These are phyloP conservation scores for Halcyon senegalensis DNA, from an alignment of 2,113 vertebrate species.

Conservation along the genomic window DNA sequence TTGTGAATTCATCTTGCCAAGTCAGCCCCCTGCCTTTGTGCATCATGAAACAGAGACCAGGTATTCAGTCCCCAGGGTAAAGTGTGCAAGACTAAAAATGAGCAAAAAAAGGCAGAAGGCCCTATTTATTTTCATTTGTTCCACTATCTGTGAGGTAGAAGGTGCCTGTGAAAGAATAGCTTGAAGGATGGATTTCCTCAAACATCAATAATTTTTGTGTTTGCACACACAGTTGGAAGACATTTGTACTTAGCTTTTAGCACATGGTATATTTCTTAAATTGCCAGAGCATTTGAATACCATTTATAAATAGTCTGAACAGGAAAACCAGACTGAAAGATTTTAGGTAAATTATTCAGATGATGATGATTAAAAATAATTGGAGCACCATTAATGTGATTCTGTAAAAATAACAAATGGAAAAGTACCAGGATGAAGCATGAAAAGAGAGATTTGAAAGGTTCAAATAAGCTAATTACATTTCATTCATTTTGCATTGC, in stretches of 20 bases:
- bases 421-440: not conserved
- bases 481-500: not conserved
- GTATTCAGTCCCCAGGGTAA: not conserved
- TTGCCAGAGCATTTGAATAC: not conserved
- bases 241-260: not conserved
- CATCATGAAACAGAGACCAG: not conserved
- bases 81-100: not conserved
- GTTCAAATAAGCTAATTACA: not conserved
- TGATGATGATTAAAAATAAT: conserved; percentile 43
- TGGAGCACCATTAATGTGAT: not conserved
- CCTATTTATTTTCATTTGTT: not conserved
- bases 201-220: not conserved
- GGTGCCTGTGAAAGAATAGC: not conserved
- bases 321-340: conserved; percentile 14
- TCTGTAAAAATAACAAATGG: conserved; percentile 15
- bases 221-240: not conserved
- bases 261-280: not conserved
- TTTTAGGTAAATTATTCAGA: conserved; percentile 38
- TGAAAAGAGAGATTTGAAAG: not conserved
- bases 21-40: not conserved
- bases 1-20: not conserved
- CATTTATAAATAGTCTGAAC: conserved; percentile 8
- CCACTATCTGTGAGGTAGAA: not conserved
- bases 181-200: not conserved
- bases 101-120: not conserved